phyloP scores from a whole-genome alignment of 2,797 vertebrate genomes.

The Adrianichthys oophorus region DNA sequence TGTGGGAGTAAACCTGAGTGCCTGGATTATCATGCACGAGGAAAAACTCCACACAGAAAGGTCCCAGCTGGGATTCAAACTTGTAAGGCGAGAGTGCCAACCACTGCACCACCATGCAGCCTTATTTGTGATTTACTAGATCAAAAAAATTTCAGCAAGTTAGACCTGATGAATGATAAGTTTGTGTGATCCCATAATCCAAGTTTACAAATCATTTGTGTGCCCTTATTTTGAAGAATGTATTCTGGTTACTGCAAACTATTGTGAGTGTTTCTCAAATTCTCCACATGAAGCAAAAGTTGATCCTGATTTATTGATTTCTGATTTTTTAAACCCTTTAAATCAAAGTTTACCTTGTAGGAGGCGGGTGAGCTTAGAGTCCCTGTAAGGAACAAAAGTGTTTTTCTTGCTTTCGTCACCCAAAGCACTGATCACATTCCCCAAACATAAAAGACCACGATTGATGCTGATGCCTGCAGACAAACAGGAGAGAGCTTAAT shows the following conservation, averaged over 20 bases:
- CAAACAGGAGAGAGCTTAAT: constrained; percentile 21
- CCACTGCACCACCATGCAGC: too few species aligned
- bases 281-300: constrained; percentile 8
- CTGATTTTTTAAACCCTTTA: constrained; percentile 13
- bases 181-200: too few species aligned
- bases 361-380: constrained; percentile 89
- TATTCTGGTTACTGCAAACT: too few species aligned
- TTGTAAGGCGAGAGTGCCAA: too few species aligned
- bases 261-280: neutral
- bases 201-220: too few species aligned
- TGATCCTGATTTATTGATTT: constrained; percentile 6
- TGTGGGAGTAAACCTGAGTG: too few species aligned
- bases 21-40: too few species aligned
- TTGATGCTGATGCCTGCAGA: constrained; percentile 94
- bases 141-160: neutral
- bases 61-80: too few species aligned
- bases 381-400: constrained; percentile 88
- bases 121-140: neutral
- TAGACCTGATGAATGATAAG: too few species aligned
- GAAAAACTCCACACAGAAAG: too few species aligned
- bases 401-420: constrained; percentile 89
- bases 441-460: constrained; percentile 89
- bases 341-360: constrained; percentile 81
- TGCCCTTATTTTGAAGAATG: too few species aligned
- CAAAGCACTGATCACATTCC: constrained; percentile 88